Evolutionary conservation across 2,888 invertebrate genomes (phyloP), one percentile per base, ranked within the genome.

Genomic region (Ctena decussata): DNA sequence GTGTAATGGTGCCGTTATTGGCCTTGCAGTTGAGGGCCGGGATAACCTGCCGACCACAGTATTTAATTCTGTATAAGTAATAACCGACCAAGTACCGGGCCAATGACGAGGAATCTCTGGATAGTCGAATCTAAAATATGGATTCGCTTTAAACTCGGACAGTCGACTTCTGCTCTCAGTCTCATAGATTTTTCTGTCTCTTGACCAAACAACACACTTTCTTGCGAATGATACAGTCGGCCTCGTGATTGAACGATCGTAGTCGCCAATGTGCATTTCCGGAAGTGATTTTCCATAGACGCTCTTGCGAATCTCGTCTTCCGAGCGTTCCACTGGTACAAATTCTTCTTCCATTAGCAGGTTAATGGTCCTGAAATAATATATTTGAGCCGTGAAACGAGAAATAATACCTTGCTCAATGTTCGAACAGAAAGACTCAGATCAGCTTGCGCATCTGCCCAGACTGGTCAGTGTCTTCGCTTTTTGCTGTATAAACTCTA

Each of bases 31-130:
- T 3, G 91, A 87, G 0, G 90, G 91, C n/a, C 87, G 81, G 35
- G 89, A 83, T n/a, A 93, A 85, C 35, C 93, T 84, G 0, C 89
- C 83, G 0, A 92, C 90, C 57, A 92, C 93, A 5, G 35, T 71
- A 18, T 84, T 60, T 18, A 93, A 70, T 39, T 93, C 88, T 3
- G 65, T 60, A 5, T 78, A 60, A 12, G 80, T 80, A 46, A 90
- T 92, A 5, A 91, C 87, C 30, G 90, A 86, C 92, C 93, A 92
- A 12, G 93, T 93, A 24, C 93, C 93, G 8, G 93, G 93, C 82
- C 92, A 93, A 76, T 93, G 93, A 53, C 91, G 91, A 0, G 85
- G 82, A 27, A 93, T 82, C 74, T 89, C 91, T 2, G 92, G 92
- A 84, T 92, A 93, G 74, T 91, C 86, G 27, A 87, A 85, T 35